phyloP scores from a whole-genome alignment of 1,140 invertebrate genomes.

The Oedothorax gibbosus region DNA sequence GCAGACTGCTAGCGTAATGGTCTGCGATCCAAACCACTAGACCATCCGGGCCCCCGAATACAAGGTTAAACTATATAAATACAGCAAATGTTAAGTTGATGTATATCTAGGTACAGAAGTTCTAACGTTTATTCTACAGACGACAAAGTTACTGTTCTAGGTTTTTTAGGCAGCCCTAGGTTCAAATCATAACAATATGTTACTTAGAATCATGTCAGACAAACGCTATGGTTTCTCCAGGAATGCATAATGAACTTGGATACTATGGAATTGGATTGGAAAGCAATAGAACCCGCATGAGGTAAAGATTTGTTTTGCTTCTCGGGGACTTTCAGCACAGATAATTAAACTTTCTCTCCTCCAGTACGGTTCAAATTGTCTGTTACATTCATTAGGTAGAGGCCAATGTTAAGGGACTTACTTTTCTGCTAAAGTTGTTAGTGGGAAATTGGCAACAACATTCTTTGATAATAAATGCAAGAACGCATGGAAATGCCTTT shows the following conservation, averaged over 20 bases:
- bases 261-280: constrained; percentile 9
- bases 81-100: too few species aligned
- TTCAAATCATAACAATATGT: too few species aligned
- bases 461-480: background rate
- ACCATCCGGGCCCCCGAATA: too few species aligned
- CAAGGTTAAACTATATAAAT: too few species aligned
- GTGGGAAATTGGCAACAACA: background rate
- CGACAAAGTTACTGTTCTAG: too few species aligned
- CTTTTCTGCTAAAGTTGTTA: constrained; percentile 21
- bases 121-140: too few species aligned
- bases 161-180: too few species aligned
- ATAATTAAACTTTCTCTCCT: constrained; percentile 26
- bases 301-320: constrained; percentile 31
- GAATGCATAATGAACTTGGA: constrained; percentile 34
- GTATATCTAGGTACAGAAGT: too few species aligned
- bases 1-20: too few species aligned
- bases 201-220: background rate
- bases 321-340: background rate
- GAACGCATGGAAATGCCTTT: background rate
- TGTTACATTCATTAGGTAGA: constrained; percentile 20
- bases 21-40: too few species aligned
- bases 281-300: constrained; percentile 18
- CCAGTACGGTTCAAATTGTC: constrained; percentile 8
- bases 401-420: background rate
- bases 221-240: background rate